Base-by-base conservation (phyloP, 1,140 invertebrate genomes). In the Drosophila paulistorum region DNA sequence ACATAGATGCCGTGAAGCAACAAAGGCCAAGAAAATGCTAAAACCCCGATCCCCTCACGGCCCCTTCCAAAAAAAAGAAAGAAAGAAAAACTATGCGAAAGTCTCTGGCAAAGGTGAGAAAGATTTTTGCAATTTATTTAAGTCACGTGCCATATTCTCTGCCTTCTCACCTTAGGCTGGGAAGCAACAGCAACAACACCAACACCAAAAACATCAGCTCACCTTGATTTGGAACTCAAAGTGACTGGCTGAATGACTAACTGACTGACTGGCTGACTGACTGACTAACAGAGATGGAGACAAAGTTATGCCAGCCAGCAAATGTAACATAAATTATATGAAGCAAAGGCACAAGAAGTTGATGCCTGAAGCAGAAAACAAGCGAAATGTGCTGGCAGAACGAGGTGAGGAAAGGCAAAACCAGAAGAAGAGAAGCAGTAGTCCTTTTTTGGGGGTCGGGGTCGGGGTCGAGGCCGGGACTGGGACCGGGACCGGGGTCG, bases 111-210 rank as follows among this genome's bases (percentile, higher is more conserved):
- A 76, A 84, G 65, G 81, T 74, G 79, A 87, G 79, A 87, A 86
- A 86, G 82, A 86, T 86, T 86, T 86, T 86, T 87, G 83, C 82
- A 86, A 86, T 86, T 86, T 86, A 86, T 86, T 86, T 86, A 87
- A 86, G 82, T 86, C 82, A 86, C 82, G 82, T 86, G 82, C 82
- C 82, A 82, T 86, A 83, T 87, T 83, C 80, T 75, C 75, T 57
- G 48, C 23, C 63, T 66, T 60, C 68, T 39, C 64, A 71, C 68
- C 62, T 66, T 41, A 65, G 55, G 68, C 72, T 51, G 45, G n/a
- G 9, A 7, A 51, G 45, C 17, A 20, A 11, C n/a, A 20, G 45
- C 6, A 20, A 48, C 45, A 45, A 45, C 42, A 20, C 14, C 45
- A 45, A 45, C 42, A 20, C 14, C 45, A 45, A 17, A n/a, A 45